A percentile compares a stretch with the other conserved stretches of the same genome.
phyloP scores from a whole-genome alignment of 2,797 vertebrate species.

The Sparidentex hasta region DNA sequence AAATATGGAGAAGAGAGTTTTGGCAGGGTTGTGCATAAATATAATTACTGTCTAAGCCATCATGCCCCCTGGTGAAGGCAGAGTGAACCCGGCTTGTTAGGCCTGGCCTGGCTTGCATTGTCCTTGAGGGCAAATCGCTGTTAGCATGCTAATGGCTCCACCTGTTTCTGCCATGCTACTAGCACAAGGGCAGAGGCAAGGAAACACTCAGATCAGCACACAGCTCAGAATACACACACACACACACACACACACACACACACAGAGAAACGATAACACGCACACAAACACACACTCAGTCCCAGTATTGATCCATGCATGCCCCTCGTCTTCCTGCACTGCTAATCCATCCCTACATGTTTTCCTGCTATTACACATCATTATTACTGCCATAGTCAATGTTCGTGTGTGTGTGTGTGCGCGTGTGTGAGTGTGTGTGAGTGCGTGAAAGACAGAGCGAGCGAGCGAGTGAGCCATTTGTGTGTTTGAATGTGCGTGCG shows the following conservation, averaged over 20 bases:
- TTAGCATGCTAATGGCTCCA: slow-evolving; percentile 84
- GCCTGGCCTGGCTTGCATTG: slow-evolving; percentile 74
- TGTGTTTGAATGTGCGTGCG: slow-evolving; percentile 51
- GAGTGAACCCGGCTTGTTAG: slow-evolving; percentile 77
- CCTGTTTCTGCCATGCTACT: slow-evolving; percentile 78
- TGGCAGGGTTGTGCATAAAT: slow-evolving; percentile 52
- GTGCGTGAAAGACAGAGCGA: background rate
- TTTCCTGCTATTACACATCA: slow-evolving; percentile 73
- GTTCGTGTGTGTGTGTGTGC: slow-evolving; percentile 45
- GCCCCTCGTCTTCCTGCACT: slow-evolving; percentile 77
- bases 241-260: slow-evolving; percentile 34
- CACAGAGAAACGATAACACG: slow-evolving; percentile 25
- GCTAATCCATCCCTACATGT: slow-evolving; percentile 81
- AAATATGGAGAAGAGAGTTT: slow-evolving; percentile 30
- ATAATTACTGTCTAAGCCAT: slow-evolving; percentile 62
- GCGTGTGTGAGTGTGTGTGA: slow-evolving; percentile 39
- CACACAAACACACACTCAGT: slow-evolving; percentile 50
- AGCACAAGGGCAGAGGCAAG: slow-evolving; percentile 78
- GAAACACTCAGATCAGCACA: slow-evolving; percentile 55
- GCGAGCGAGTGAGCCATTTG: slow-evolving; percentile 40
- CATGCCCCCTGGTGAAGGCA: slow-evolving; percentile 69
- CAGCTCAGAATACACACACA: slow-evolving; percentile 40
- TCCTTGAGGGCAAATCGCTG: slow-evolving; percentile 82
- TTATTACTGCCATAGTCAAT: slow-evolving; percentile 75
- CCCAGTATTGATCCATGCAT: slow-evolving; percentile 77